A percentile compares a stretch with the other conserved stretches of the same genome.
These are phyloP conservation scores for Eristalinus aeneus DNA, from an alignment of 2,888 invertebrate genomes.

Conservation along the genomic window DNA sequence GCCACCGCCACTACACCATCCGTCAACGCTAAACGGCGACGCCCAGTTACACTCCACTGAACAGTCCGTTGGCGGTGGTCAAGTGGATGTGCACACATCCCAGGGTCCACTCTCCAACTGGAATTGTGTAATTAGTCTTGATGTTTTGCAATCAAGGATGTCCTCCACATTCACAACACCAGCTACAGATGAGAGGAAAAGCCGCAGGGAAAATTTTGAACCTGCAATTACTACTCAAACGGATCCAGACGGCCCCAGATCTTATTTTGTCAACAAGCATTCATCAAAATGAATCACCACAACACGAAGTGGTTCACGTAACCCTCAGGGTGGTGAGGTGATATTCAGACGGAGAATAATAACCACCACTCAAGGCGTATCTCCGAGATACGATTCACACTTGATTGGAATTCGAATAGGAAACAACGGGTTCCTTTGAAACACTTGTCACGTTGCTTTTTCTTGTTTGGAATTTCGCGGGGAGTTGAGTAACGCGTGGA, in stretches of 20 bases:
- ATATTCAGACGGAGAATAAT: slow-evolving; percentile 18
- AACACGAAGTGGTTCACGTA: not conserved
- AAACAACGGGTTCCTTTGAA: slow-evolving; percentile 17
- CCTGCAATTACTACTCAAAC: slow-evolving; percentile 18
- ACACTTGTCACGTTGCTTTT: slow-evolving; percentile 31
- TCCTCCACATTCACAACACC: slow-evolving; percentile 5
- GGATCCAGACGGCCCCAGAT: not conserved
- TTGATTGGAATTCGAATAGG: slow-evolving; percentile 29
- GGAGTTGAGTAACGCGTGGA: slow-evolving; percentile 9
- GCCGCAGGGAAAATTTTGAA: slow-evolving; percentile 39
- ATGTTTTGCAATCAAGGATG: slow-evolving; percentile 65
- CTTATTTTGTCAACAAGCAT: slow-evolving; percentile 24
- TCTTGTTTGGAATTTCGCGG: not conserved
- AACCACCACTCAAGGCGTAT: not conserved
- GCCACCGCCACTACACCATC: slow-evolving; percentile 1
- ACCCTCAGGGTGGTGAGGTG: slow-evolving; percentile 28
- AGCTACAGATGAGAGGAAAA: slow-evolving; percentile 30
- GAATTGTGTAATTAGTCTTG: slow-evolving; percentile 62
- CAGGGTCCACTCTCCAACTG: slow-evolving; percentile 8
- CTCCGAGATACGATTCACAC: not conserved
- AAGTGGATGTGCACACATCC: slow-evolving; percentile 33
- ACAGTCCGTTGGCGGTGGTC: slow-evolving; percentile 54
- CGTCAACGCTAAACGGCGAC: slow-evolving; percentile 49
- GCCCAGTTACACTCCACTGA: slow-evolving; percentile 59
- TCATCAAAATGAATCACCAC: not conserved